Percentiles rank a stretch among this genome's conserved stretches.
These are phyloP conservation scores for Bostrychus sinensis DNA, from an alignment of 2,113 vertebrate genomes.

Conservation along the genomic window DNA sequence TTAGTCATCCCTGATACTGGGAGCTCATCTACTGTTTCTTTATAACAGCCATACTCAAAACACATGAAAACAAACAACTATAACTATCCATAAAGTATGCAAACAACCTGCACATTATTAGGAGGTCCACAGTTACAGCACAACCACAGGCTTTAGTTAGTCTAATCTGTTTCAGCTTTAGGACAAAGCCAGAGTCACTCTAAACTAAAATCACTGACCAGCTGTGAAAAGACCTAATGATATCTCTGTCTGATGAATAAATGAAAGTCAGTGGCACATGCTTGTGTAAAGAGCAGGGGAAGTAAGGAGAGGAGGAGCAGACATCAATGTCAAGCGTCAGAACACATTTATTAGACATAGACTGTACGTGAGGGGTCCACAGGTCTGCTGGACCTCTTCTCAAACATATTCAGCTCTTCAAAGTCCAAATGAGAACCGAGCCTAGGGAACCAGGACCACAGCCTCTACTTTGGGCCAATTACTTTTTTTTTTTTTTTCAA, in stretches of 20 bases:
- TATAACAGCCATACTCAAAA: background rate
- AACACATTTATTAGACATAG: background rate
- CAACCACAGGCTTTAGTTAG: no score
- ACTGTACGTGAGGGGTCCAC: background rate
- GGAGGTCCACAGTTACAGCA: no score
- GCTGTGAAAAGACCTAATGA: background rate
- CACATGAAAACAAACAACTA: background rate
- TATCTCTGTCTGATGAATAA: background rate
- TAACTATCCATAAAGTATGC: conserved; percentile 2
- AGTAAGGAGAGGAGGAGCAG: conserved; percentile 54
- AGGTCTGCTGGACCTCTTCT: no score
- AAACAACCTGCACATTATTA: no score
- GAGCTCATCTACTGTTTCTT: background rate
- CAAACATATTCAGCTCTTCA: no score
- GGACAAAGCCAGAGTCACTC: background rate
- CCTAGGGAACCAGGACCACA: no score
- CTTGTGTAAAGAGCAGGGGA: background rate
- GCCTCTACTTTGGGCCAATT: no score
- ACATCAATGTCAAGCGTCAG: conserved; percentile 93
- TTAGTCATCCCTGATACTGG: background rate
- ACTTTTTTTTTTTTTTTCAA: no score
- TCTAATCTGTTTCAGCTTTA: no score
- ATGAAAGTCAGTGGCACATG: conserved; percentile 1
- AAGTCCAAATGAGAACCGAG: no score
- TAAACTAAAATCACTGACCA: background rate